Percentiles rank a stretch among this genome's conserved stretches.
Evolutionary conservation across 2,113 vertebrate species (phyloP).

Genomic region (Tympanuchus pallidicinctus): DNA sequence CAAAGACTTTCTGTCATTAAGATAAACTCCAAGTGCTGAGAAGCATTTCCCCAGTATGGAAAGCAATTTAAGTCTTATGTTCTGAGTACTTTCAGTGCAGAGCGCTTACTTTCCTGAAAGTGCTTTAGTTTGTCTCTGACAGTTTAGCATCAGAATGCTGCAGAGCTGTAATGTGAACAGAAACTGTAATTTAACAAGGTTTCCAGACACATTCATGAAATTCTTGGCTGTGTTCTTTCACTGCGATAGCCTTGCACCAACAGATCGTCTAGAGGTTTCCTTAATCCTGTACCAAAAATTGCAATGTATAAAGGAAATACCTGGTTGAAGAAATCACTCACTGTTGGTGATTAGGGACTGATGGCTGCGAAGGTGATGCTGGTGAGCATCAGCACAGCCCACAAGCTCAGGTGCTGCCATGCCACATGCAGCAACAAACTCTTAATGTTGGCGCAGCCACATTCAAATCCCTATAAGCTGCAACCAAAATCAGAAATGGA

Average conservation of each 20-base stretch:
- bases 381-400: background rate
- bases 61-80: background rate
- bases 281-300: background rate
- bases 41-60: slow-evolving; percentile 15
- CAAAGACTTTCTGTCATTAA: background rate
- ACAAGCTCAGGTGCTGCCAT: background rate
- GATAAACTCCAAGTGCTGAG: background rate
- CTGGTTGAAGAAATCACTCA: background rate
- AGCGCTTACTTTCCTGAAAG: slow-evolving; percentile 40
- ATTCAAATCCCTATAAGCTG: background rate
- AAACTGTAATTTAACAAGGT: slow-evolving; percentile 10
- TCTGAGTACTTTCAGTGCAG: background rate
- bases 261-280: background rate
- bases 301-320: background rate
- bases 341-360: background rate
- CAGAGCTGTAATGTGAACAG: slow-evolving; percentile 20
- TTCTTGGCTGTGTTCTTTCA: slow-evolving; percentile 31
- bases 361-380: background rate
- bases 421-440: background rate
- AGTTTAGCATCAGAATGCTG: background rate
- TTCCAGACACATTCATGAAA: slow-evolving; percentile 49
- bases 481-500: background rate
- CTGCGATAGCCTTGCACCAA: slow-evolving; percentile 6
- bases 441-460: background rate
- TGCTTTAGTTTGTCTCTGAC: slow-evolving; percentile 16